Base-by-base conservation (phyloP, 2,888 invertebrate genomes). In the Diloba caeruleocephala region DNA sequence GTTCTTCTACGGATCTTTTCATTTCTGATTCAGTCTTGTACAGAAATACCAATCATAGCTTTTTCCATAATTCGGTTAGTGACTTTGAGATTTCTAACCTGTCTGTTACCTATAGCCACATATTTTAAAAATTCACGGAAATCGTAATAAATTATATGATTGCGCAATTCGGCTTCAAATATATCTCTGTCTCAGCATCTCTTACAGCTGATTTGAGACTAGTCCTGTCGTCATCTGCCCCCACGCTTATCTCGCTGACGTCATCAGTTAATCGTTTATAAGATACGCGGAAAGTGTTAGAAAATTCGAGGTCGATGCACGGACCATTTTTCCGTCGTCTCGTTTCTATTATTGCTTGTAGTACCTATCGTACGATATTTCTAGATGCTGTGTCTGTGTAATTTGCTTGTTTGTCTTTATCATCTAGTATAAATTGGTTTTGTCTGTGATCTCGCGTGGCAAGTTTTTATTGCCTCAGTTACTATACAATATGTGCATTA, bases 221-320 rank as follows among this genome's bases (percentile, higher is more conserved):
- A 67, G 57, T 49, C 42, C 42, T 29, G 41, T 44, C 78, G 77
- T 80, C 77, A 74, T 65, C 53, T 71, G 62, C 81, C 81, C 70
- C 74, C 79, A 53, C 71, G 17, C 25, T 44, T 34, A 57, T 68
- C 39, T 17, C 59, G 13, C 55, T 78, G 71, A 76, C 82, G 80
- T 77, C 74, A 78, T 68, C 51, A 54, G 42, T 56, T 66, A 71
- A 69, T 69, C 52, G 56, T 29, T 43, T 59, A 53, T 46, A 29
- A 55, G 45, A 66, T 41, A 54, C 44, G 53, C 41, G 42, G 37
- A 64, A 65, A 64, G 26, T 65, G 52, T 74, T 65, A 46, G 76
- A 79, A 79, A 64, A 63, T 76, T 81, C 75, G 78, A 81, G 83
- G 76, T 79, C 76, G 64, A 65, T 79, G 81, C 68, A 77, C 73